Base-by-base conservation (phyloP, 1,140 invertebrate genomes). In the Drosophila insularis region DNA sequence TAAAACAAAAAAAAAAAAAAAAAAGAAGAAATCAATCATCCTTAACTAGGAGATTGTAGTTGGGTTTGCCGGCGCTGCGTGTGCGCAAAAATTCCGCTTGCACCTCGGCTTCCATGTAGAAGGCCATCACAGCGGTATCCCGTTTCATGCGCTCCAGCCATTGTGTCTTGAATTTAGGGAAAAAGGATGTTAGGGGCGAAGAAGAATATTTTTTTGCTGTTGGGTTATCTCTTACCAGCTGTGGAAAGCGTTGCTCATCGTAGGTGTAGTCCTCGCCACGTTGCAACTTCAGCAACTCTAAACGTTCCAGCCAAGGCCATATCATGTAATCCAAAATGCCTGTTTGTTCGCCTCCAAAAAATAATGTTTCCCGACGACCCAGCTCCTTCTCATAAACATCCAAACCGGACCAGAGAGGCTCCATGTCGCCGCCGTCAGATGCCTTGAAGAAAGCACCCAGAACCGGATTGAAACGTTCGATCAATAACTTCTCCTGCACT, bases 251-350 rank as follows among this genome's bases (percentile, higher is more conserved):
- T n/a, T 72, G 62, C 58, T 89, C 74, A 71, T 92, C 91, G 27
- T 78, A 85, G 64, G 90, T 75, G 40, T 91, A 92, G 19, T 92
- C 91, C 27, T 82, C 84, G 7, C 75, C 90, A 0, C 91, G 75
- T 32, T 92, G 79, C 27, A 90, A 67, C 37, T 89, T 81, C 0
- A 92, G 72, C 43, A 92, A 76, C 50, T 87, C 91, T 8, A 86
- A 68, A 19, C 96, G 93, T 91, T 98, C 97, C 80, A 96, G 95
- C 96, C 96, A 97, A 3, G 97, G 97, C 97, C 97, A 98, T 58
- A 97, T 96, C 96, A 97, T 97, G 67, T 96, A 96, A 90, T 98
- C 97, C n/a, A 96, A 92, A 93, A 96, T 96, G 14, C 96, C 96
- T 2, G 96, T 96, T 68, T 94, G 92, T 19, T 92, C 90, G 54